phyloP scores from a whole-genome alignment of 2,888 invertebrate genomes.

The Allophyes oxyacanthae region DNA sequence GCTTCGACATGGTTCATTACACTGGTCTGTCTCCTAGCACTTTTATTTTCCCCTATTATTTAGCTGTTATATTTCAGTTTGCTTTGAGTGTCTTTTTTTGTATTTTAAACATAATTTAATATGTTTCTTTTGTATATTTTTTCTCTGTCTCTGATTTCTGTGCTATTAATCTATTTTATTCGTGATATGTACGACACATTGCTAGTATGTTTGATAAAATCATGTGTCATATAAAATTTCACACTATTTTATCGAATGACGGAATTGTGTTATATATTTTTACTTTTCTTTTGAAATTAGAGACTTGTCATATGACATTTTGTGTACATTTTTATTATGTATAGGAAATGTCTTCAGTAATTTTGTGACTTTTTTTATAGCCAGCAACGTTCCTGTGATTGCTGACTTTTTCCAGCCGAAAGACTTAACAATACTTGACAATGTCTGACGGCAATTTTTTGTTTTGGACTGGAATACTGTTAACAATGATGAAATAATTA shows the following conservation, averaged over 20 bases:
- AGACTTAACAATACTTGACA: conserved; percentile 34
- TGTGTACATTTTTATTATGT: conserved; percentile 41
- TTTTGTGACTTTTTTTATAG: conserved; percentile 53
- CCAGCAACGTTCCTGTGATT: conserved; percentile 50
- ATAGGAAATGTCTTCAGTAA: conserved; percentile 36
- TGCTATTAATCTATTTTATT: neutral
- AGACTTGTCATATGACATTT: conserved; percentile 15
- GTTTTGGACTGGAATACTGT: conserved; percentile 22
- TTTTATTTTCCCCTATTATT: conserved; percentile 65
- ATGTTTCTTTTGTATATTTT: conserved; percentile 12
- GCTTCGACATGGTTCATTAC: conserved; percentile 46
- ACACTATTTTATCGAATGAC: conserved; percentile 2
- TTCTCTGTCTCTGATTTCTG: conserved; percentile 23
- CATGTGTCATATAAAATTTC: neutral
- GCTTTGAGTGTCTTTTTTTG: conserved; percentile 8
- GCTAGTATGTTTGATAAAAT: neutral
- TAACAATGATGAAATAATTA: conserved; percentile 29
- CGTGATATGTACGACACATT: neutral
- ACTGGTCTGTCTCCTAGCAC: conserved; percentile 60
- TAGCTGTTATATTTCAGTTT: conserved; percentile 79
- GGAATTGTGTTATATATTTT: conserved; percentile 12
- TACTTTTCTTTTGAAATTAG: conserved; percentile 28
- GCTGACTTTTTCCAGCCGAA: conserved; percentile 40
- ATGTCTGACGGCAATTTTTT: conserved; percentile 37
- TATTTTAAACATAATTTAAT: conserved; percentile 21